Evolutionary conservation across 2,113 vertebrate genomes (phyloP).

Genomic region (Platanista minor): DNA sequence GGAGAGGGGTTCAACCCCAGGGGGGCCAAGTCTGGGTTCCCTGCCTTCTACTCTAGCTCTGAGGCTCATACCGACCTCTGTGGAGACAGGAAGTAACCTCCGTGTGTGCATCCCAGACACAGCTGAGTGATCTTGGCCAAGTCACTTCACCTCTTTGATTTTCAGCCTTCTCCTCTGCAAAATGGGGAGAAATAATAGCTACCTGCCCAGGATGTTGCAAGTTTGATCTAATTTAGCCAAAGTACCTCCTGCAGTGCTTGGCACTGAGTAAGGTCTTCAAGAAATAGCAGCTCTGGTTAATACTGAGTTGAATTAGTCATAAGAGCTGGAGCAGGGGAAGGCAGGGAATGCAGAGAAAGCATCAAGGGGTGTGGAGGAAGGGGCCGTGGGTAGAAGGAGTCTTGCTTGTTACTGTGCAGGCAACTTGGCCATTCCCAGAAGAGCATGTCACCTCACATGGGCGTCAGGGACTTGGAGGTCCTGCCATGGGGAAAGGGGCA

Average conservation of each 20-base stretch:
- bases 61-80: background rate
- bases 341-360: background rate
- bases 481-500: background rate
- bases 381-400: background rate
- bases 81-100: background rate
- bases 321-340: background rate
- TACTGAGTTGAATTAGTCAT: background rate
- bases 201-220: background rate
- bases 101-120: background rate
- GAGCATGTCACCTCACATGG: background rate
- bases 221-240: background rate
- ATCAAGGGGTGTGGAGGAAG: background rate
- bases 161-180: background rate
- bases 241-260: background rate
- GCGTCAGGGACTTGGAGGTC: background rate
- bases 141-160: background rate
- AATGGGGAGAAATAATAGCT: too few relatives aligned
- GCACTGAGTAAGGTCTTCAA: background rate
- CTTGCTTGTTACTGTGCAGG: background rate
- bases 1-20: background rate
- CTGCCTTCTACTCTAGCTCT: background rate
- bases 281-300: background rate
- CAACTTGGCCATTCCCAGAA: background rate
- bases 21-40: fast-evolving
- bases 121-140: background rate